Percentiles rank a stretch among this genome's conserved stretches.
These are phyloP conservation scores for Anthophora plumipes DNA, from an alignment of 2,888 invertebrate genomes.

Conservation along the genomic window DNA sequence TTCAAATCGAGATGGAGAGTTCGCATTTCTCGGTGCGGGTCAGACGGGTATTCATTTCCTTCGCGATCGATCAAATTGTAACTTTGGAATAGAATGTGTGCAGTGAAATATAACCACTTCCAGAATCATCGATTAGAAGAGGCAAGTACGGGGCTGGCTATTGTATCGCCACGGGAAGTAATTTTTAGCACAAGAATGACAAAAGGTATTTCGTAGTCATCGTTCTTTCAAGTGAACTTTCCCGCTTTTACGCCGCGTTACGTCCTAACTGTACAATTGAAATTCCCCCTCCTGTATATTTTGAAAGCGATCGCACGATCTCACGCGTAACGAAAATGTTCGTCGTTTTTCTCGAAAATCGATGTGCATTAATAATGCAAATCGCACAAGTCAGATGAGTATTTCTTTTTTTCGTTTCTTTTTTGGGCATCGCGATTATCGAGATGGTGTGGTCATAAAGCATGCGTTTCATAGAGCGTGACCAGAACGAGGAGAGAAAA, in stretches of 20 bases:
- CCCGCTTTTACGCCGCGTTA: neutral
- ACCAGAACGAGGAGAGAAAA: neutral
- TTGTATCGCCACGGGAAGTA: conserved; percentile 21
- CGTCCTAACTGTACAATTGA: neutral
- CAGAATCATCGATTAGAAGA: conserved; percentile 41
- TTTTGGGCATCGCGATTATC: neutral
- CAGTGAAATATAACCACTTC: conserved; percentile 33
- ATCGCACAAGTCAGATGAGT: neutral
- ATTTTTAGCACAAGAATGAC: conserved; percentile 4
- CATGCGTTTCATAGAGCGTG: neutral
- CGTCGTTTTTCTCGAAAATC: conserved; percentile 66
- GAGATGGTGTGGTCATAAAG: neutral
- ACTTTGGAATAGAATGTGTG: conserved; percentile 40
- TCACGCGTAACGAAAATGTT: no score
- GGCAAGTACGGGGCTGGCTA: conserved; percentile 1
- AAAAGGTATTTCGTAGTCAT: conserved; percentile 42
- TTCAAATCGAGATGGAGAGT: conserved; percentile 43
- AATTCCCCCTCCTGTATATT: neutral
- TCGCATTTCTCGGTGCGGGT: conserved; percentile 23
- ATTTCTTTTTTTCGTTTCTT: no score
- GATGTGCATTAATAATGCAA: conserved; percentile 52
- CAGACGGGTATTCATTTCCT: conserved; percentile 30
- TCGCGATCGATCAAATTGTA: conserved; percentile 44
- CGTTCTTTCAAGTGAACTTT: neutral
- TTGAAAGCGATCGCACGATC: neutral